phyloP scores from a whole-genome alignment of 2,113 vertebrate genomes.

The Pleuronectes platessa region DNA sequence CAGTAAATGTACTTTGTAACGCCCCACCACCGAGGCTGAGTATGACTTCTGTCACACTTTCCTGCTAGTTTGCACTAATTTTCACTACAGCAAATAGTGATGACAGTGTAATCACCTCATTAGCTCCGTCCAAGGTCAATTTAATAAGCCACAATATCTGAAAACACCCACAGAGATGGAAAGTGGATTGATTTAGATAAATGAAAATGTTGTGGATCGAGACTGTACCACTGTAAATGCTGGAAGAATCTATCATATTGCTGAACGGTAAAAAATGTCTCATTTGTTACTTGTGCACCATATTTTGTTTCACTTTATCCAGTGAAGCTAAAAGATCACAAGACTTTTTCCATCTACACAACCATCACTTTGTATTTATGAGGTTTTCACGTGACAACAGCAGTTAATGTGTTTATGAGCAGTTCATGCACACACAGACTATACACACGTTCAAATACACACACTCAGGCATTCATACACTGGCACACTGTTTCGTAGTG shows the following conservation, averaged over 20 bases:
- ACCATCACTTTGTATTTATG: background rate
- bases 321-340: background rate
- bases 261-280: background rate
- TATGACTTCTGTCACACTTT: constrained; percentile 2
- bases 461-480: background rate
- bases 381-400: background rate
- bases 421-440: constrained; percentile 2
- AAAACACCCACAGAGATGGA: background rate
- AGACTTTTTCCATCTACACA: background rate
- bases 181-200: background rate
- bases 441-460: background rate
- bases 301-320: background rate
- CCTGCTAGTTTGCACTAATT: background rate
- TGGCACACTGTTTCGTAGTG: background rate
- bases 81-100: background rate
- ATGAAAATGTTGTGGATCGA: background rate
- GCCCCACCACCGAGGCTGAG: too few species aligned
- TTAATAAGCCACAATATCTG: too few species aligned
- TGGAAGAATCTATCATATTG: background rate
- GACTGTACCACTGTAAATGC: background rate
- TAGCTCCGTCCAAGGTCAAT: too few species aligned
- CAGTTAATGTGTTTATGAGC: background rate
- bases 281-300: background rate
- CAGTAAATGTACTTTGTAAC: too few species aligned
- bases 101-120: too few species aligned